These are phyloP conservation scores for Sorex fumeus DNA, from an alignment of 2,113 vertebrate genomes.

Conservation along the genomic window DNA sequence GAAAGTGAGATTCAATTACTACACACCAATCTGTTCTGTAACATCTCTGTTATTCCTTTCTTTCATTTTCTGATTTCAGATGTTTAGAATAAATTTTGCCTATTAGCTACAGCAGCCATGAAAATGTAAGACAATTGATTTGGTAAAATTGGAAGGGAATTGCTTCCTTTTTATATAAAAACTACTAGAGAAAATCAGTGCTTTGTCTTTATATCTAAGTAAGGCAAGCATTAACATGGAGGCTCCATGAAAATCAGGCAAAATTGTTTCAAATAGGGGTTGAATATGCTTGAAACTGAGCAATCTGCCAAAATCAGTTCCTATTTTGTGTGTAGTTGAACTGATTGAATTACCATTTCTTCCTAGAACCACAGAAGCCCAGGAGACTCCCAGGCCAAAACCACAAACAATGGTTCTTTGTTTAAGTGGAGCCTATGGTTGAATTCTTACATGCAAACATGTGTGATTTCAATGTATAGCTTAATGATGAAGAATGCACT, in stretches of 20 bases:
- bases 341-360: conserved; percentile 81
- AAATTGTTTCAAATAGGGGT: conserved; percentile 77
- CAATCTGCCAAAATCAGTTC: conserved; percentile 81
- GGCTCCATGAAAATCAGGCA: conserved; percentile 63
- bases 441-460: conserved; percentile 57
- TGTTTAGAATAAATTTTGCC: conserved; percentile 45
- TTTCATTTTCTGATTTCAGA: conserved; percentile 50
- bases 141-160: conserved; percentile 26
- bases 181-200: conserved; percentile 31
- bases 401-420: conserved; percentile 80
- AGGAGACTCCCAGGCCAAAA: conserved; percentile 76
- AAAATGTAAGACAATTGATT: conserved; percentile 33
- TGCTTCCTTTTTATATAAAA: conserved; percentile 56
- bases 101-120: background rate
- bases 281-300: conserved; percentile 79
- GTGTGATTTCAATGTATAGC: conserved; percentile 51
- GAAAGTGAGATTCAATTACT: background rate
- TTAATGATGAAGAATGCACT: conserved; percentile 58
- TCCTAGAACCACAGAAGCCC: conserved; percentile 81
- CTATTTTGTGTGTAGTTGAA: conserved; percentile 77
- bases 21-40: background rate
- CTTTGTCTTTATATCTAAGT: conserved; percentile 61
- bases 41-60: background rate
- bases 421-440: conserved; percentile 56
- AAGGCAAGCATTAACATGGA: conserved; percentile 66